A percentile compares a stretch with the other conserved stretches of the same genome.
phyloP scores from a whole-genome alignment of 1,140 invertebrate genomes.

The Tetraneura akinire region DNA sequence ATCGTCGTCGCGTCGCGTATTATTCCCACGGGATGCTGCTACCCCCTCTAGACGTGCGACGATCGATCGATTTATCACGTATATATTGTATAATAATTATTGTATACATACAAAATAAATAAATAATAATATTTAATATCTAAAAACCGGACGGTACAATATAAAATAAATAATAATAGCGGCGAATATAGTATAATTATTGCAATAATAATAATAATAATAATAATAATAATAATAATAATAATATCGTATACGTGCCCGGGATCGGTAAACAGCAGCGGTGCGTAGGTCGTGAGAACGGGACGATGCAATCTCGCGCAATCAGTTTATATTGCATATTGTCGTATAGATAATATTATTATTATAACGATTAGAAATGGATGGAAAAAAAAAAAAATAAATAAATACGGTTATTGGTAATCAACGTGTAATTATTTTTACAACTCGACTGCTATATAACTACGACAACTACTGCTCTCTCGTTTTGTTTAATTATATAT shows the following conservation, averaged over 20 bases:
- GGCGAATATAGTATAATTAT: not conserved
- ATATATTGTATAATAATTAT: no score
- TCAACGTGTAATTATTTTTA: conserved; percentile 9
- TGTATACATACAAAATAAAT: no score
- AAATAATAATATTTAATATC: not conserved
- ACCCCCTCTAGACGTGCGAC: not conserved
- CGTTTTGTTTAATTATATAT: not conserved
- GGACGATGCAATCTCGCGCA: not conserved
- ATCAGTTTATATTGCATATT: not conserved
- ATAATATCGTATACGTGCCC: conserved; percentile 39
- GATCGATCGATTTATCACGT: not conserved
- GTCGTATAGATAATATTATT: no score
- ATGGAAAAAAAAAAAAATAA: not conserved
- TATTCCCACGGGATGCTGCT: conserved; percentile 13
- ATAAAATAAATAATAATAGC: no score
- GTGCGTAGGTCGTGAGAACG: conserved; percentile 42
- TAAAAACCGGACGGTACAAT: not conserved
- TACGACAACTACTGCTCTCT: not conserved
- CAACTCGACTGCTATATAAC: not conserved
- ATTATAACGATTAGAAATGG: conserved; percentile 3
- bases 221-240: conserved; percentile 20
- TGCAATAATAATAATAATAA: conserved; percentile 28
- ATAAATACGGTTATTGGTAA: conserved; percentile 12
- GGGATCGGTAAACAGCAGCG: conserved; percentile 27
- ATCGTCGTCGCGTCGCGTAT: not conserved